Evolutionary conservation across 2,797 vertebrate genomes (phyloP), one percentile per base, ranked within the genome.

Genomic region (Thamnophis elegans): DNA sequence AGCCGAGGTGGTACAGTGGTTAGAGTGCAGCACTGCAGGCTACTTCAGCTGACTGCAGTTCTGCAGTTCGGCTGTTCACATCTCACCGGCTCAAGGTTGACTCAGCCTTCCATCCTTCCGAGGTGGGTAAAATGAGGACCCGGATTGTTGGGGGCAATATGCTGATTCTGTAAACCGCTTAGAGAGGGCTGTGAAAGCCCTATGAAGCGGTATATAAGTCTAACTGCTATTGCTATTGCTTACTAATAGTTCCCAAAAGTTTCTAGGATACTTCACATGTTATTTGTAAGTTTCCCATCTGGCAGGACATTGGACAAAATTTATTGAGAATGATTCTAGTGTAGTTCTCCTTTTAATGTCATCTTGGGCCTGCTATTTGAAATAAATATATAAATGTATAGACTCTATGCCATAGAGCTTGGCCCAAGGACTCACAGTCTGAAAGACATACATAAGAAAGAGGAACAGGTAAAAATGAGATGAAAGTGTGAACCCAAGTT

Each of bases 391-490:
- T 32, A 68, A 73, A 32, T 73, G 68, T 42, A 22, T 11, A 55
- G 54, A 14, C 54, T 13, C 53, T 12, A 13, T 54, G 53, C 53
- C 12, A 54, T 54, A 78, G 28, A 18, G 16, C 51, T 28, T 82
- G 89, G 91, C 73, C 32, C 7, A 47, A 55, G 62, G 58, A 78
- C 51, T 85, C 73, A 60, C 87, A 92, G 55, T 55, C 88, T 92
- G n/a, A 85, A 85, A 53, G n/a, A 42, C 9, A 20, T 51, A 87
- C 5, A 20, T 13, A 91, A 7, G 78, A 22, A 85, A 87, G 32
- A 10, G 26, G 62, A 56, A 11, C 32, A 8, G 28, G 62, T 20
- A 54, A 62, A 86, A 68, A 9, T 55, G 26, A 3, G 51, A 88
- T 56, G 25, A 26, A 87, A 36, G 32, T 25, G 14, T 20, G 25